Evolutionary conservation across 1,140 invertebrate genomes (phyloP).

Genomic region (Hormaphis cornu): DNA sequence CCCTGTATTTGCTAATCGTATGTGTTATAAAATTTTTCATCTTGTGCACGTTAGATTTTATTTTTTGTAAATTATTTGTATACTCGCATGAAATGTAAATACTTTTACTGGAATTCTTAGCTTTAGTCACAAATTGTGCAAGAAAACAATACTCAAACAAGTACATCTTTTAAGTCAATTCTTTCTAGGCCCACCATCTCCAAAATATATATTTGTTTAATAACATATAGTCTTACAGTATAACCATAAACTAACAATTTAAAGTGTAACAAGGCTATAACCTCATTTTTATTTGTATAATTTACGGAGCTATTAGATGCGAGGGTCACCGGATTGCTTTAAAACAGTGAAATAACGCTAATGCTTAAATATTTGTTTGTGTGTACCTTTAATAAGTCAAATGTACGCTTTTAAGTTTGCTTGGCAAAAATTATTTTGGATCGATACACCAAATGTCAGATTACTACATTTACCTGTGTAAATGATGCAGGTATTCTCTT

Average conservation of each 20-base stretch:
- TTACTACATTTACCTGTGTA: too few relatives aligned
- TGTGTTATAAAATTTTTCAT: not conserved
- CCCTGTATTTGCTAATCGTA: not conserved
- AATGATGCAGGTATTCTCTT: too few relatives aligned
- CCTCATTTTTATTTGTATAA: slow-evolving; percentile 31
- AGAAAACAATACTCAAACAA: slow-evolving; percentile 6
- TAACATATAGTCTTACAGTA: not conserved
- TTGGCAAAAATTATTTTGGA: too few relatives aligned
- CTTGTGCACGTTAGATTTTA: not conserved
- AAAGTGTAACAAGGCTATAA: slow-evolving; percentile 30
- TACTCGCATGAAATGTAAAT: too few relatives aligned
- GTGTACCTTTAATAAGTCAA: too few relatives aligned
- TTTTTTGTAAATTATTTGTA: slow-evolving; percentile 7
- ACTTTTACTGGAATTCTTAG: not conserved
- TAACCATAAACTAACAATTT: slow-evolving; percentile 15
- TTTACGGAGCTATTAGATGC: slow-evolving; percentile 5
- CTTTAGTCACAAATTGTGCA: not conserved
- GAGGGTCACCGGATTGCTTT: slow-evolving; percentile 19
- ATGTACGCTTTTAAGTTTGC: too few relatives aligned
- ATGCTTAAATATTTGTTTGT: too few relatives aligned
- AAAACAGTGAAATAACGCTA: slow-evolving; percentile 3
- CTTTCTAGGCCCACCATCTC: not conserved
- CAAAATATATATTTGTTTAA: not conserved
- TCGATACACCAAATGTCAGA: too few relatives aligned
- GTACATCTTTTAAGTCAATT: not conserved